Evolutionary conservation across 2,113 vertebrate species (phyloP), one percentile per base, ranked within the genome.

Genomic region (Pelobates fuscus): DNA sequence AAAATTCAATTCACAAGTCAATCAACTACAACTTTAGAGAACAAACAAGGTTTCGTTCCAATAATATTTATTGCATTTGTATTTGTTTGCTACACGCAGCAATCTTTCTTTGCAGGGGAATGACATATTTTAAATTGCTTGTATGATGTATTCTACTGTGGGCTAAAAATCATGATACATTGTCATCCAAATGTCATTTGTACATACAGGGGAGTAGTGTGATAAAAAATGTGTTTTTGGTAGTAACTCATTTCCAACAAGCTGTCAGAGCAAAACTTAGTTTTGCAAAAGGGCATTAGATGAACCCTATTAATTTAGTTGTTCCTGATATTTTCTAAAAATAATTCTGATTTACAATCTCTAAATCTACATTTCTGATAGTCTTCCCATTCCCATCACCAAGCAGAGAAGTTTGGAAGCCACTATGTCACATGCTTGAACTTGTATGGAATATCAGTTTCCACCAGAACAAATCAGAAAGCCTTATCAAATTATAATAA

Each of bases 171-270:
- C 72, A 75, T 59, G 63, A 75, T 75, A 67, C 64, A 75, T 75
- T 75, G 72, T 67, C 64, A 75, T 75, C 72, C 63, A 75, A 75
- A 75, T 75, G 71, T 75, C 72, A 67, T 75, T 67, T 75, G 63
- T 54, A 74, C 62, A 74, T 74, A 57, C 71, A 74, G 52, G 71
- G 71, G 41, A 74, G 71, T 74, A 58, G 71, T 58, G 24, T 74
- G 71, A 74, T 66, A 72, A 74, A 74, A n/a, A 66, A 66, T 74
- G 18, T 66, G 58, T 66, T 74, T 71, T 74, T 74, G 71, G 71
- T 52, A 60, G 72, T 75, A 72, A 63, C 70, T 63, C 60, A 58
- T 75, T 75, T 67, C 52, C 72, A 75, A 75, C 54, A 60, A 67
- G 72, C 63, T 75, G 72, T 75, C 72, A 75, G 46, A 67, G 32